Base-by-base conservation (phyloP, 2,888 invertebrate genomes). In the Epinotia demarniana region DNA sequence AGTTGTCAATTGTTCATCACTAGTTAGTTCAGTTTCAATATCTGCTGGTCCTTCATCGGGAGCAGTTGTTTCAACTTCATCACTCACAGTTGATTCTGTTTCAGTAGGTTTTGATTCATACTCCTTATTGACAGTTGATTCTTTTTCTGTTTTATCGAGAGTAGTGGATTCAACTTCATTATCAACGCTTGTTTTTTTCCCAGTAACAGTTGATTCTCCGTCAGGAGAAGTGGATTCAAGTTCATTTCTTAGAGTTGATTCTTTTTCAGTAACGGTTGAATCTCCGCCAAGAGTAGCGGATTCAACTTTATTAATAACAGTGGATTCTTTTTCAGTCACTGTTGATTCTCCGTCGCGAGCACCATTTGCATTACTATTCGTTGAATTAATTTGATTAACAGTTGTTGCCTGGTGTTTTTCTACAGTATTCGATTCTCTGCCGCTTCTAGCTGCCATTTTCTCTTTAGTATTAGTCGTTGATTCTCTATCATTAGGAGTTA, bases 321-420 rank as follows among this genome's bases (percentile, higher is more conserved):
- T 6, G 23, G 63, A 27, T 18, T 69, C 64, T 43, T 18, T 72
- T 33, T 46, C 75, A 62, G 27, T 68, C 43, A 61, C 69, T 62
- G 57, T 16, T 46, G 82, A 81, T 63, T 64, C 63, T 68, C 27
- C 5, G n/a, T 18, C n/a, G 39, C 18, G 66, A 11, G 61, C 70
- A 12, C 23, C 69, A 5, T 60, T n/a, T 57, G 53, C 70, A 61
- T 57, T 46, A 27, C 0, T 13, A 11, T n/a, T 53, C 39, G 43
- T 73, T 71, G 61, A 57, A 18, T 46, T 16, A 13, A 53, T n/a
- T 5, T 27, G 27, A 13, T 61, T 9, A 16, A 53, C 18, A 18
- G 8, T 53, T 33, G 12, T 8, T 61, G 61, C 13, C 19, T 4
- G 23, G 1, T 46, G 3, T 53, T 61, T 16, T n/a, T 66, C 27